Base-by-base conservation (phyloP, 2,113 vertebrate species). In the Myiozetetes cayanensis region DNA sequence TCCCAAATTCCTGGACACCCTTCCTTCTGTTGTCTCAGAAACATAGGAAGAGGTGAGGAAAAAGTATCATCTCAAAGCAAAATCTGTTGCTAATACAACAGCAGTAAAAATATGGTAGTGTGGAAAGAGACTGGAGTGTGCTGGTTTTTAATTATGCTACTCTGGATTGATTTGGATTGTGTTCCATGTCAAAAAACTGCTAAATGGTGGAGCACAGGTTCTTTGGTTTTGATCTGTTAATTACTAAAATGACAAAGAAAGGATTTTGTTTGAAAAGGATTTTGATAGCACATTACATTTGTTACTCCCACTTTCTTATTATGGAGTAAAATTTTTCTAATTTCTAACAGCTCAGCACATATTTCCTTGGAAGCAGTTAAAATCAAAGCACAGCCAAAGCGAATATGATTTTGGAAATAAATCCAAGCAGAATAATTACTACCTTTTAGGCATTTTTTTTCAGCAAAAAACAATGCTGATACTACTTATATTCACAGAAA, bases 361-460 rank as follows among this genome's bases (percentile, higher is more conserved):
- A 58, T 35, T 61, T 61, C 28, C 19, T 87, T 94, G 58, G 83
- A 86, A 84, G 76, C 27, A 95, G 55, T 73, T n/a, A 85, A 95
- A 75, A 94, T 52, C 50, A 87, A 74, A 82, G 47, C 15, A 2
- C 14, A 89, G 59, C 13, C 11, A 10, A 87, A 92, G 28, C 75
- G 76, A 87, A 73, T 21, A 75, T 9, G 21, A 90, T 43, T 93
- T 88, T 66, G 86, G 39, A 89, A 82, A 90, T 46, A 93, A 95
- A 88, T 62, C 15, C 22, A 81, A 94, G 21, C 44, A 71, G 46
- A 90, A 79, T 61, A 87, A 80, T 62, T 6, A 73, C 47, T 52
- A 33, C 50, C 8, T 83, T 94, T 78, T 75, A 85, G 30, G 41
- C 12, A 80, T 77, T 85, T 1, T 63, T 62, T 89, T 63, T 67